phyloP scores from a whole-genome alignment of 2,888 invertebrate genomes.

The Sesia bembeciformis region DNA sequence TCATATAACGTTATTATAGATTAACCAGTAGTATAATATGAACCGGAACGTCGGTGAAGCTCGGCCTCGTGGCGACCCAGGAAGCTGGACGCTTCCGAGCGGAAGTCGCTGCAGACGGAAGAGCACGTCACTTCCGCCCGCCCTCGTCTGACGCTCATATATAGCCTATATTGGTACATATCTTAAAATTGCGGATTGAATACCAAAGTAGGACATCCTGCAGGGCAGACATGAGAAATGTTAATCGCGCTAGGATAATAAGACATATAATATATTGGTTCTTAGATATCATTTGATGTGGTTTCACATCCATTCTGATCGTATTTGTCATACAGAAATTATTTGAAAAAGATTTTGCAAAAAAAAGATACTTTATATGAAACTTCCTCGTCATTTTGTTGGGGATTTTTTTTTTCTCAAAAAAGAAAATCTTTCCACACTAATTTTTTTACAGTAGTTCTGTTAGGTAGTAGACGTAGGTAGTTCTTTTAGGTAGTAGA shows the following conservation, averaged over 20 bases:
- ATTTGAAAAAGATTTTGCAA: neutral
- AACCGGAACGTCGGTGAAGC: conserved; percentile 2
- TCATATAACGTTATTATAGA: neutral
- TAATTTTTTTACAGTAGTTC: too few relatives aligned
- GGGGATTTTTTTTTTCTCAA: neutral
- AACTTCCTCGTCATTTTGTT: neutral
- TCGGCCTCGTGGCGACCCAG: conserved; percentile 42
- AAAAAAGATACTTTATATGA: neutral
- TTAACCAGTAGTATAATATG: neutral
- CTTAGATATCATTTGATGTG: neutral
- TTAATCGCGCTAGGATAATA: too few relatives aligned
- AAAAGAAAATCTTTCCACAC: neutral
- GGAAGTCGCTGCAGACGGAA: conserved; percentile 47
- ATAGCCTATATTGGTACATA: neutral
- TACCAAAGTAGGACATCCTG: too few relatives aligned
- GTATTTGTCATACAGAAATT: neutral
- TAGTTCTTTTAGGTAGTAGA: too few relatives aligned
- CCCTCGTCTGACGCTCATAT: conserved; percentile 11
- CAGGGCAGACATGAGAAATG: too few relatives aligned
- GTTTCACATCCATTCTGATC: neutral
- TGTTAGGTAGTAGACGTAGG: too few relatives aligned
- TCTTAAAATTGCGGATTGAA: neutral
- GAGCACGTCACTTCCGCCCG: conserved; percentile 42
- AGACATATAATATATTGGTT: neutral
- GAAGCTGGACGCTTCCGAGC: conserved; percentile 55